These are phyloP conservation scores for Turdus rufiventris DNA, from an alignment of 2,113 vertebrate species.

Conservation along the genomic window DNA sequence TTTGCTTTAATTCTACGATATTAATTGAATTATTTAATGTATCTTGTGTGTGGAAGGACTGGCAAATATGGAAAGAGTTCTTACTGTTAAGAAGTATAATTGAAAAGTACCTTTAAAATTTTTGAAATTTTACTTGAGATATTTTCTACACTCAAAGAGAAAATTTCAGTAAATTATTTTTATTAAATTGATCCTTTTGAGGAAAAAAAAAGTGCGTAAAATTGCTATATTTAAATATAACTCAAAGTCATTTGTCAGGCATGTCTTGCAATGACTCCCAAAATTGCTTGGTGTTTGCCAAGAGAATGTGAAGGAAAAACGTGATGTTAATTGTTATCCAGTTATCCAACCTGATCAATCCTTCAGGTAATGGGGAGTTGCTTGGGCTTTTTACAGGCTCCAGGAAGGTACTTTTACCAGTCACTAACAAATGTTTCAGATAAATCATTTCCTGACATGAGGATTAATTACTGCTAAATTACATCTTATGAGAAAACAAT, in stretches of 20 bases:
- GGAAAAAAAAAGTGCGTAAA: neutral
- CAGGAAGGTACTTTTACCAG: constrained; percentile 17
- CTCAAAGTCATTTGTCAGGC: neutral
- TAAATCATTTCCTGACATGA: constrained; percentile 21
- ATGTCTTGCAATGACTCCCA: neutral
- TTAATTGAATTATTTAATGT: neutral
- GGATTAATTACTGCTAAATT: constrained; percentile 61
- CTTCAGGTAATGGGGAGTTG: neutral
- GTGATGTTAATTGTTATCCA: neutral
- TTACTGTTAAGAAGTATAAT: neutral
- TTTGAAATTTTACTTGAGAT: neutral
- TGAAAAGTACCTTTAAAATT: neutral
- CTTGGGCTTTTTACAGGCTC: neutral
- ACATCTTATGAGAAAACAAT: constrained; percentile 36
- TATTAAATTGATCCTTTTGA: neutral
- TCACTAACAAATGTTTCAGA: neutral
- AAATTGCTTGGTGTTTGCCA: neutral
- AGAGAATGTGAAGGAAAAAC: neutral
- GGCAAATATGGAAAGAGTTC: neutral
- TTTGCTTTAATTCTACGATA: neutral
- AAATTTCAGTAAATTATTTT: neutral
- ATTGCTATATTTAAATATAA: neutral
- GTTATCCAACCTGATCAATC: neutral
- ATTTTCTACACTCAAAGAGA: neutral
- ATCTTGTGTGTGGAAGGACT: neutral